These are phyloP conservation scores for Buceros bicornis DNA, from an alignment of 2,797 vertebrate genomes.

Conservation along the genomic window DNA sequence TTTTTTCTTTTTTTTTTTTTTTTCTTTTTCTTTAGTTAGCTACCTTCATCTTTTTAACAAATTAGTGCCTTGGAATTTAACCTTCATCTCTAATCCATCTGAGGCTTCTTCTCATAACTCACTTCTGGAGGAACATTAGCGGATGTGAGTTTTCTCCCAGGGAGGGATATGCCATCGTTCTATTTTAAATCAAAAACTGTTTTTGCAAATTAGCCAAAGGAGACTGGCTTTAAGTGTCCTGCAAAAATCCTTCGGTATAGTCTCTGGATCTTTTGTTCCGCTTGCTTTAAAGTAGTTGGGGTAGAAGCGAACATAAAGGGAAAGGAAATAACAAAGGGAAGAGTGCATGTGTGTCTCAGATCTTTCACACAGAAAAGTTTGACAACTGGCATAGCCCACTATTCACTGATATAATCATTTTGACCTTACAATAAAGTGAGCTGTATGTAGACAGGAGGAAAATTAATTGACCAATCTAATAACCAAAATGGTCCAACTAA, in stretches of 20 bases:
- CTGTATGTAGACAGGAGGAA: background rate
- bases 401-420: background rate
- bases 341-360: background rate
- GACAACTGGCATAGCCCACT: background rate
- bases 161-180: constrained; percentile 66
- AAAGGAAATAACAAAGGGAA: background rate
- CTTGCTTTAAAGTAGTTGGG: constrained; percentile 27
- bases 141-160: constrained; percentile 67
- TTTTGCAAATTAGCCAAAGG: constrained; percentile 76
- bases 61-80: constrained; percentile 77
- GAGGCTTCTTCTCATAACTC: constrained; percentile 75
- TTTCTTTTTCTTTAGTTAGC: constrained; percentile 5
- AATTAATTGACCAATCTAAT: background rate
- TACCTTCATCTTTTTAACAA: constrained; percentile 74
- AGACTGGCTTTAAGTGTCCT: constrained; percentile 61
- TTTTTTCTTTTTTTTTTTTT: too few species aligned
- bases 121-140: constrained; percentile 70
- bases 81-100: constrained; percentile 73
- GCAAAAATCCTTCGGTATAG: constrained; percentile 66
- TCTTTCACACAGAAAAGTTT: background rate
- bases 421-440: background rate
- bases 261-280: constrained; percentile 42
- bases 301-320: constrained; percentile 13
- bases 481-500: background rate
- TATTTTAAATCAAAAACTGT: constrained; percentile 74